These are phyloP conservation scores for Amphimedon queenslandica DNA, from an alignment of 37 sponge, comb jelly and placozoan genomes.

Conservation along the genomic window DNA sequence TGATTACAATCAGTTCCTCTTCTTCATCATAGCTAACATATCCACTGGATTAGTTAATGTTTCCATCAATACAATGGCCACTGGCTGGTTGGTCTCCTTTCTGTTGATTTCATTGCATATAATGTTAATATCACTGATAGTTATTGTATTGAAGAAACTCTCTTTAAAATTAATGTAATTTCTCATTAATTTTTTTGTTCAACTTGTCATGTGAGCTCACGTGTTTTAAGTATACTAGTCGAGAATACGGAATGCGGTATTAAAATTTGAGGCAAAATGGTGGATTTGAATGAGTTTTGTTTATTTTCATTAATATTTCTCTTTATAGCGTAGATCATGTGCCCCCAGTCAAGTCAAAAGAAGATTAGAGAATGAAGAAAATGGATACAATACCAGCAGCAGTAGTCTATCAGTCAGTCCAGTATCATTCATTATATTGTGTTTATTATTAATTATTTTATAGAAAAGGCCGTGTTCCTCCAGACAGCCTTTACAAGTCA, in stretches of 20 bases:
- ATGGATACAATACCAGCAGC: background rate
- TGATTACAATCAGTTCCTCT: slow-evolving; percentile 85
- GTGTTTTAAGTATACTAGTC: too few relatives aligned
- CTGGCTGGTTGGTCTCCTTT: slow-evolving; percentile 9
- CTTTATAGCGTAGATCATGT: slow-evolving; percentile 68
- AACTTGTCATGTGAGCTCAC: too few relatives aligned
- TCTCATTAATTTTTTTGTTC: too few relatives aligned
- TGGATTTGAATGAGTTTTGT: too few relatives aligned
- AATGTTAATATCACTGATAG: slow-evolving; percentile 20
- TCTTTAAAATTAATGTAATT: slow-evolving; percentile 35
- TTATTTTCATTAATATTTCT: too few relatives aligned
- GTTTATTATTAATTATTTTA: background rate
- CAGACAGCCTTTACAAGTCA: background rate
- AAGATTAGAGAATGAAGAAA: slow-evolving; percentile 24
- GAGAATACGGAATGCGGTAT: too few relatives aligned
- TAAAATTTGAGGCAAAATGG: too few relatives aligned
- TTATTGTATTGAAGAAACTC: slow-evolving; percentile 16
- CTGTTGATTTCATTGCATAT: slow-evolving; percentile 44
- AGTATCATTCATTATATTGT: background rate
- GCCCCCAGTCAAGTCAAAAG: slow-evolving; percentile 76
- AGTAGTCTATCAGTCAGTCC: background rate
- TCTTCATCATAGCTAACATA: slow-evolving; percentile 88
- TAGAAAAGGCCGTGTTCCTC: background rate
- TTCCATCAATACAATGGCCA: slow-evolving; percentile 64
- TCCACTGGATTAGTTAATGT: slow-evolving; percentile 91